phyloP scores from a whole-genome alignment of 2,888 invertebrate genomes.

The Artemia sinica region DNA sequence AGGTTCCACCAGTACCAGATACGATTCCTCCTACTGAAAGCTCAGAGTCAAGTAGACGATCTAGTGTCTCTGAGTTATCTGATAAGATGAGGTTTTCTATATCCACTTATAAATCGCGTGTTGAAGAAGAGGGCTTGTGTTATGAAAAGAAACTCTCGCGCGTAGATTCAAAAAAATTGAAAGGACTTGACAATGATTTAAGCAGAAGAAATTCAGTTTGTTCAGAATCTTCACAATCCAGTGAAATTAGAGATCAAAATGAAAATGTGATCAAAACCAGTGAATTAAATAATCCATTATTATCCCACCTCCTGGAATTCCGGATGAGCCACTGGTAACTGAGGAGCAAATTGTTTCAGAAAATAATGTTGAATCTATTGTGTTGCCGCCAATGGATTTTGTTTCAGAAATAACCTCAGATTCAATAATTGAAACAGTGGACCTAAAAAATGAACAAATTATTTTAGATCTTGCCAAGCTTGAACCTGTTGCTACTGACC shows the following conservation, averaged over 20 bases:
- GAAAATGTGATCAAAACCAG: neutral
- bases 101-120: neutral
- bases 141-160: constrained; percentile 7
- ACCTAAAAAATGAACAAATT: neutral
- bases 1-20: neutral
- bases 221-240: neutral
- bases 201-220: neutral
- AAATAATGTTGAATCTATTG: neutral
- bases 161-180: neutral
- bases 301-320: neutral
- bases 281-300: too few relatives aligned
- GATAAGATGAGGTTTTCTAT: neutral
- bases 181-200: neutral
- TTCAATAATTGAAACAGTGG: neutral
- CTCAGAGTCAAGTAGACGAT: neutral
- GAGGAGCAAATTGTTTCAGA: neutral
- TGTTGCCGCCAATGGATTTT: neutral
- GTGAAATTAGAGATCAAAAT: constrained; percentile 3
- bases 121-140: neutral
- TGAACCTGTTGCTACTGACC: neutral
- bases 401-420: neutral
- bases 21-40: neutral
- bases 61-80: neutral
- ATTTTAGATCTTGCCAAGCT: neutral
- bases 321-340: neutral